Evolutionary conservation across 2,113 vertebrate species (phyloP).

Genomic region (Aspidoscelis tigris): DNA sequence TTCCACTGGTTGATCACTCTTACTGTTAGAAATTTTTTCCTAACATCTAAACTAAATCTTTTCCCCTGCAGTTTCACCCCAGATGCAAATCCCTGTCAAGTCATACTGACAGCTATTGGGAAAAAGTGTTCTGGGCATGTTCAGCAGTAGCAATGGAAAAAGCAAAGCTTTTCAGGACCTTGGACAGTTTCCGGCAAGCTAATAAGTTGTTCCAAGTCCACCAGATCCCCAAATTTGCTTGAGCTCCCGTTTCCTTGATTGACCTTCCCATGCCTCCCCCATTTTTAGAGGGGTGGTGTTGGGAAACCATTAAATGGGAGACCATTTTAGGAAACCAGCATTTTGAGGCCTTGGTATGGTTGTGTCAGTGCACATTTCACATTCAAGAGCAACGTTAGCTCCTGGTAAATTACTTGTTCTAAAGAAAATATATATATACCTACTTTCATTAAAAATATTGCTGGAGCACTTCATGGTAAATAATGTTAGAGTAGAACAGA

Average conservation of each 20-base stretch:
- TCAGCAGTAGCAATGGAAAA: no score
- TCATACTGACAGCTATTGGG: background rate
- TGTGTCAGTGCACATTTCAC: background rate
- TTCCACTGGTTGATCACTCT: no score
- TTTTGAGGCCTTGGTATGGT: no score
- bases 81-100: slow-evolving; percentile 23
- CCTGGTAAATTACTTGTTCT: background rate
- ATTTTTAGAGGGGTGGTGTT: no score
- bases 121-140: background rate
- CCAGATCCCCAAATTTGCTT: no score
- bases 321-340: background rate
- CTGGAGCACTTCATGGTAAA: no score
- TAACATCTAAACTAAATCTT: no score
- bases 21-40: no score
- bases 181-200: background rate
- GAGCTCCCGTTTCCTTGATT: background rate
- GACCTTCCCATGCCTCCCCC: background rate
- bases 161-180: background rate
- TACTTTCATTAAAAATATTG: background rate
- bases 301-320: background rate
- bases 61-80: no score
- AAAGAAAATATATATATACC: background rate
- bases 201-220: background rate
- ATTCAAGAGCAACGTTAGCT: background rate
- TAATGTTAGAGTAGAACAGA: no score